Base-by-base conservation (phyloP, 1,140 invertebrate genomes). In the Scaptomyza graminum region DNA sequence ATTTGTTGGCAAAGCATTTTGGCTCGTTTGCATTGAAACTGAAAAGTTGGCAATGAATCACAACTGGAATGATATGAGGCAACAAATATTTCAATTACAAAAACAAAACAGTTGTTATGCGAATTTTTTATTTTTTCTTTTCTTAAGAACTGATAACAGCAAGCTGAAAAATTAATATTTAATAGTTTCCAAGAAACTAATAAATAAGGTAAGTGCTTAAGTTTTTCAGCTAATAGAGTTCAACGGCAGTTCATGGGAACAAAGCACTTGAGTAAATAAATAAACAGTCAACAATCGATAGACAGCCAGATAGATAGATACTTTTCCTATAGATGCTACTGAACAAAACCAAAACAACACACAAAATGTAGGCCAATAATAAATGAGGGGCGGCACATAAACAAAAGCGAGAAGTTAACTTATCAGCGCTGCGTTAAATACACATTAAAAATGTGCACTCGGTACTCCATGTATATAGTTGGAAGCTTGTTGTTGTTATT, bases 161-260 rank as follows among this genome's bases (percentile, higher is more conserved):
- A n/a, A 28, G 16, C 22, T 18, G 22, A 2, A 7, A 34, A 18
- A 34, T 3, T 31, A 11, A 12, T 43, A 8, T 13, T 18, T 5
- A 6, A 0, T 54, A 34, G 16, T 41, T 41, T 12, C 12, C 4
- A 41, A 41, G 37, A 41, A n/a, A 1, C 9, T n/a, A 9, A 12
- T 37, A 37, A 12, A 11, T 12, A 1, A 9, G 34, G 11, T 41
- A 70, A 50, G 13, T 64, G 62, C 28, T 41, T 64, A 54, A 54
- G 50, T 46, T 6, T 6, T 1, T 34, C 13, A 6, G 7, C 46
- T 37, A 9, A 11, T 41, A 34, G 55, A 63, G 80, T 84, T 84
- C 76, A 84, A 70, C 80, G 76, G 51, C 81, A 81, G 81, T 70
- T 85, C 76, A 80, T 69, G 68, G 37, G 54, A 84, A 70, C 31